Percentiles rank a stretch among this genome's conserved stretches.
These are phyloP conservation scores for Syrista parreyssii DNA, from an alignment of 2,888 invertebrate species.

Conservation along the genomic window DNA sequence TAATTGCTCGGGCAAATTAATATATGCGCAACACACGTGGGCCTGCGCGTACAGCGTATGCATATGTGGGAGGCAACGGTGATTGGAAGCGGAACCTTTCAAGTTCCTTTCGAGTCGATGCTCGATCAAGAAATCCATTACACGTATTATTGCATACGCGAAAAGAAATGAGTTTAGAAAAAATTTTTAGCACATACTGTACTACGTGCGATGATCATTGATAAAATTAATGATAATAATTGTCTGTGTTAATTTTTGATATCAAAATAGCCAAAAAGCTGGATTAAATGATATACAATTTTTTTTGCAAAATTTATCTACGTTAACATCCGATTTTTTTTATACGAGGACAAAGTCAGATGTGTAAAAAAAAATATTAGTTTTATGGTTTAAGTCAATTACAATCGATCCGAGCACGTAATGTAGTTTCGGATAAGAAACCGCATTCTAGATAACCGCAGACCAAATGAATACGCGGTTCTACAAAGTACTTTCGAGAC, in stretches of 20 bases:
- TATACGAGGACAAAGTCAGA: background rate
- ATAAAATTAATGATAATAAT: too few relatives aligned
- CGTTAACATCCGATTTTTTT: background rate
- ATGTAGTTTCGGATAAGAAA: background rate
- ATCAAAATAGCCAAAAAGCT: background rate
- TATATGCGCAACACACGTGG: slow-evolving; percentile 4
- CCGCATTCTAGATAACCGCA: background rate
- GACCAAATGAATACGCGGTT: background rate
- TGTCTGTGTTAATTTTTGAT: too few relatives aligned
- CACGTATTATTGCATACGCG: background rate
- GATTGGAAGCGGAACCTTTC: background rate
- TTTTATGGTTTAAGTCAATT: background rate
- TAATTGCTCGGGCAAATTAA: slow-evolving; percentile 31
- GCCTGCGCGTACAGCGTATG: background rate
- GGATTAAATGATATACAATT: background rate
- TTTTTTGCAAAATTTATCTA: background rate
- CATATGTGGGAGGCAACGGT: background rate
- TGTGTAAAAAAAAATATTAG: background rate
- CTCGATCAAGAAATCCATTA: background rate
- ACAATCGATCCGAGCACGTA: background rate
- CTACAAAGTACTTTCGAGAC: background rate
- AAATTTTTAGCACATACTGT: background rate
- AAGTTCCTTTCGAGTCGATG: background rate
- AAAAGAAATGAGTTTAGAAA: background rate
- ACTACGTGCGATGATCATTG: too few relatives aligned